These are phyloP conservation scores for Myathropa florea DNA, from an alignment of 2,888 invertebrate species.

Conservation along the genomic window DNA sequence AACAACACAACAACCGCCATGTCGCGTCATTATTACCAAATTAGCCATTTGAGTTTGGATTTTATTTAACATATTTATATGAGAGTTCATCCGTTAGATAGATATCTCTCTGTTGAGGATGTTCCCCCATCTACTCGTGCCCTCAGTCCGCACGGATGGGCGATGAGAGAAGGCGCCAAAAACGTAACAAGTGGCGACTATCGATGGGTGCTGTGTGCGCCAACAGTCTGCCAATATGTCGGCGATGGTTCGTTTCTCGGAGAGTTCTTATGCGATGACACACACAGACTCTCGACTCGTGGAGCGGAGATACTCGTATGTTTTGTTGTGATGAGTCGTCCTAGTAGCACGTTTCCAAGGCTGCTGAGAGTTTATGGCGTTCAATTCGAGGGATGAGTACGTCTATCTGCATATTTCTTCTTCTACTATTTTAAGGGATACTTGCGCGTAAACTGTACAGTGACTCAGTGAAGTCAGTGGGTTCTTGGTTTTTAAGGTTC, in stretches of 20 bases:
- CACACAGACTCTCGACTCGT: not conserved
- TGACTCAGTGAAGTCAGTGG: constrained; percentile 4
- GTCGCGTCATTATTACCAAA: constrained; percentile 68
- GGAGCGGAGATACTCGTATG: not conserved
- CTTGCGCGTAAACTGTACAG: constrained; percentile 55
- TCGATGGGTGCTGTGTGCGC: constrained; percentile 59
- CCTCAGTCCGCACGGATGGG: not conserved
- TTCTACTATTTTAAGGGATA: not conserved
- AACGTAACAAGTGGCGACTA: constrained; percentile 69
- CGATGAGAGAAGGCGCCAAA: constrained; percentile 63
- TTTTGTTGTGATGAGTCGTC: constrained; percentile 67
- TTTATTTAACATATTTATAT: constrained; percentile 64
- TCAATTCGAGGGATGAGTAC: constrained; percentile 26
- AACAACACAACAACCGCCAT: constrained; percentile 40
- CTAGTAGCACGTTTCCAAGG: constrained; percentile 62
- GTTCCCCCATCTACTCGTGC: constrained; percentile 2
- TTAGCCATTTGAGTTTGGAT: constrained; percentile 67
- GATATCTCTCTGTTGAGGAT: constrained; percentile 44
- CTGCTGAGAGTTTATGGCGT: constrained; percentile 37
- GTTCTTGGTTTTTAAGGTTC: too few species aligned
- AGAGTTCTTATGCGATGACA: constrained; percentile 12
- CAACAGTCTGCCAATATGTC: constrained; percentile 60
- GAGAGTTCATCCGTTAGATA: constrained; percentile 51
- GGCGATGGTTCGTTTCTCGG: constrained; percentile 16
- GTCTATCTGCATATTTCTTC: constrained; percentile 53